A percentile compares a stretch with the other conserved stretches of the same genome.
phyloP scores from a whole-genome alignment of 2,888 invertebrate species.

The Drosophila mercatorum region DNA sequence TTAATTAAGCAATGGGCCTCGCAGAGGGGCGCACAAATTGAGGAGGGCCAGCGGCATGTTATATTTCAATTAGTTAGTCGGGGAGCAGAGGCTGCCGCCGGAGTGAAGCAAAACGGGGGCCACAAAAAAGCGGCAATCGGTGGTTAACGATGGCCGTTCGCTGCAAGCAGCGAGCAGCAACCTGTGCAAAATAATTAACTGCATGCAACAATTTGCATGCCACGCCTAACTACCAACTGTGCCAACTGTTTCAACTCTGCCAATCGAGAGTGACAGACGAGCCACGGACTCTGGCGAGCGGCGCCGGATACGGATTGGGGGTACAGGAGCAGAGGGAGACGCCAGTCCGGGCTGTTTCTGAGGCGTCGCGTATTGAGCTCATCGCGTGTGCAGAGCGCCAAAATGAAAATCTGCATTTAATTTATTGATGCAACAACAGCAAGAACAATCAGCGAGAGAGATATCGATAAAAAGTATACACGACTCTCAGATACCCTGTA shows the following conservation, averaged over 20 bases:
- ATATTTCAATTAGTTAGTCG: constrained; percentile 74
- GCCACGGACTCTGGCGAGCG: no score
- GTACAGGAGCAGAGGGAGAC: background rate
- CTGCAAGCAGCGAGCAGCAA: constrained; percentile 57
- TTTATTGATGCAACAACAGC: constrained; percentile 72
- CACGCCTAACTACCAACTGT: constrained; percentile 63
- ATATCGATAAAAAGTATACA: background rate
- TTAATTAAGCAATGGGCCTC: constrained; percentile 54
- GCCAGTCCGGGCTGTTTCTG: background rate
- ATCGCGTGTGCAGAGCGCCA: constrained; percentile 47
- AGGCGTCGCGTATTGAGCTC: constrained; percentile 30
- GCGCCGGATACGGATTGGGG: background rate
- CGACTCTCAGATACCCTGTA: background rate
- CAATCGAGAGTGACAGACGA: constrained; percentile 55
- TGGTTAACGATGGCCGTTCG: constrained; percentile 27
- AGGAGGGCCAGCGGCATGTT: constrained; percentile 45
- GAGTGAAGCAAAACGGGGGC: constrained; percentile 21
- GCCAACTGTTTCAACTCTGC: constrained; percentile 28
- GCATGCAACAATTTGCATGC: constrained; percentile 77
- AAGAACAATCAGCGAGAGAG: constrained; percentile 14
- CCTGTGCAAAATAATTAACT: constrained; percentile 79
- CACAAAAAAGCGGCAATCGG: background rate
- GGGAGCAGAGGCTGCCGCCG: constrained; percentile 40
- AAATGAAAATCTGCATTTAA: constrained; percentile 79
- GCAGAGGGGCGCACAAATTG: background rate